Evolutionary conservation across 2,888 invertebrate genomes (phyloP).

Genomic region (Tetragonisca angustula): DNA sequence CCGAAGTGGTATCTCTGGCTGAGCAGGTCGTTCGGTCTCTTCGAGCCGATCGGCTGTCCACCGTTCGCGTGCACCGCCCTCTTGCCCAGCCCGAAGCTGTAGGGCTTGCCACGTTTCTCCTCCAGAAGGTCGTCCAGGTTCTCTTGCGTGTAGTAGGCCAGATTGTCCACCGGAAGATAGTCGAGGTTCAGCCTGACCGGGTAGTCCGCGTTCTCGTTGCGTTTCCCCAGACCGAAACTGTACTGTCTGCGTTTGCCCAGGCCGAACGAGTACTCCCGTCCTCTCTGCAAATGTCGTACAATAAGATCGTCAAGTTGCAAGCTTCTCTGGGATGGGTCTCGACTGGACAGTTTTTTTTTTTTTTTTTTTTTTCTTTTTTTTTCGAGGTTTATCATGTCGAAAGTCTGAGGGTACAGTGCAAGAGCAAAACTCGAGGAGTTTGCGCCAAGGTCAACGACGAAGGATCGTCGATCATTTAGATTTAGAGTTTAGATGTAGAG

Average conservation of each 20-base stretch:
- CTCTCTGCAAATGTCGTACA: slow-evolving; percentile 83
- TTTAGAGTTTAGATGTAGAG: no score
- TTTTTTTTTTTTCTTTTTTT: no score
- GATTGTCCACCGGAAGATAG: slow-evolving; percentile 80
- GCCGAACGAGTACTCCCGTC: slow-evolving; percentile 89
- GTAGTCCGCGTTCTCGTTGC: slow-evolving; percentile 71
- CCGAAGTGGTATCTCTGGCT: slow-evolving; percentile 74
- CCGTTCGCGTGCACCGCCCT: slow-evolving; percentile 78
- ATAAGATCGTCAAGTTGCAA: no score
- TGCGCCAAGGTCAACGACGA: no score
- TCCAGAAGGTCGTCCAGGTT: slow-evolving; percentile 83
- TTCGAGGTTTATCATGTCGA: no score
- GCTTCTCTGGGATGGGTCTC: no score
- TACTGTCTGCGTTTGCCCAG: slow-evolving; percentile 87
- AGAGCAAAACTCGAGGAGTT: no score
- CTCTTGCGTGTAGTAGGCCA: slow-evolving; percentile 81
- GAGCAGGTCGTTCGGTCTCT: slow-evolving; percentile 58
- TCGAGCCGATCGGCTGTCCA: slow-evolving; percentile 54
- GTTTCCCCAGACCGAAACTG: slow-evolving; percentile 87
- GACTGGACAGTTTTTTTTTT: no score
- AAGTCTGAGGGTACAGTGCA: no score
- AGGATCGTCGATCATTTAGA: no score
- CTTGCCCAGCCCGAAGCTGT: slow-evolving; percentile 87
- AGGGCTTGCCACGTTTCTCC: slow-evolving; percentile 86
- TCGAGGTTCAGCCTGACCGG: slow-evolving; percentile 56